Evolutionary conservation across 2,797 vertebrate species (phyloP), one percentile per base, ranked within the genome.

Genomic region (Leptoclinus maculatus): DNA sequence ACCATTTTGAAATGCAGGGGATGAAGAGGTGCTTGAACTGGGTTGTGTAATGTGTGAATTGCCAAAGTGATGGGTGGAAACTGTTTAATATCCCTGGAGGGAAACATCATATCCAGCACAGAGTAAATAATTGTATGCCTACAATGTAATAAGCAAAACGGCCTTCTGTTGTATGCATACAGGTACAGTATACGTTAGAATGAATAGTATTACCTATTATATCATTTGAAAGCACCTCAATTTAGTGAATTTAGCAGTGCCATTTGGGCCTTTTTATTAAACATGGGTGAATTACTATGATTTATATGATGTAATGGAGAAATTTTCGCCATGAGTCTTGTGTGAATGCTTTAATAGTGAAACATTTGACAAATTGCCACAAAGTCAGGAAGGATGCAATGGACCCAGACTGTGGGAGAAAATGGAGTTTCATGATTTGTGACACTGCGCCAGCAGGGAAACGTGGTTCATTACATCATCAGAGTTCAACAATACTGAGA

Each of bases 391-490:
- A 54, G 17, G 14, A 69, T 72, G 39, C 54, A 39, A 2, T 39
- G 21, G 41, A 73, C 25, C 14, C 34, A 23, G 43, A 49, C 36
- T 29, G 8, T 47, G 36, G 71, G 36, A 3, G 0, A 82, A 79
- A 73, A 70, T n/a, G 3, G 49, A 39, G 21, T 60, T 34, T 60
- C 4, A 45, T 16, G 51, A 60, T 71, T 41, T 72, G 38, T 68
- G 68, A 78, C 62, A 47, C 9, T 1, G 10, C 39, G 63, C 58
- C 56, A 69, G 10, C 25, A 0, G 38, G 47, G 0, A 10, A 21
- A 75, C 58, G 23, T 27, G 58, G 43, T 69, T 73, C 47, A 57
- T 78, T 66, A 70, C 53, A 60, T 57, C 27, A 65, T 60, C 69
- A 54, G 29, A 71, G 32, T 65, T 21, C 25, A 78, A 59, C 3